These are phyloP conservation scores for Nomada fucata DNA, from an alignment of 2,888 invertebrate species.

Conservation along the genomic window DNA sequence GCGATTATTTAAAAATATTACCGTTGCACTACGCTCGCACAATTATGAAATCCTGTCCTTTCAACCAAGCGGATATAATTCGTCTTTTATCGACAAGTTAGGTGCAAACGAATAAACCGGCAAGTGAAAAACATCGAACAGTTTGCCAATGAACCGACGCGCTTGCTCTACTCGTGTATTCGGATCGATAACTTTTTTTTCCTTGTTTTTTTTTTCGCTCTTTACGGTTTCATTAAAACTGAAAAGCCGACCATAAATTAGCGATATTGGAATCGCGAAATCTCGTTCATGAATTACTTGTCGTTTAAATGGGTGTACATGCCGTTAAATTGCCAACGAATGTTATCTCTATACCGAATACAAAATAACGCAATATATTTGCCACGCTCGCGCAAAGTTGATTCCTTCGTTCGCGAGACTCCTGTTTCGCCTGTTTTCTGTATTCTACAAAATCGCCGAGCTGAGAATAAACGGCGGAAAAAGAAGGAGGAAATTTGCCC, in stretches of 20 bases:
- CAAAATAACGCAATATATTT: background rate
- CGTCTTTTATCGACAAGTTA: background rate
- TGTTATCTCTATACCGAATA: background rate
- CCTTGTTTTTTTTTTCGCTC: background rate
- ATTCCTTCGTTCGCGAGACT: background rate
- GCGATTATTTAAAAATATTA: background rate
- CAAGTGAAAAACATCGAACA: slow-evolving; percentile 19
- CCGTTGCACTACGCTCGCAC: background rate
- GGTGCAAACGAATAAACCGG: background rate
- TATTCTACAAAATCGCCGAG: background rate
- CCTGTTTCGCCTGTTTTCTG: background rate
- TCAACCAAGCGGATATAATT: slow-evolving; percentile 6
- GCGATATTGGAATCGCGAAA: slow-evolving; percentile 44
- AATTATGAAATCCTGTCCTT: slow-evolving; percentile 1
- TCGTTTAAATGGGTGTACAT: slow-evolving; percentile 42
- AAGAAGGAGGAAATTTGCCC: too few relatives aligned
- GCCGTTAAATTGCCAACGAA: slow-evolving; percentile 41
- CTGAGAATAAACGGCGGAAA: background rate
- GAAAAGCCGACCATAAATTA: slow-evolving; percentile 48
- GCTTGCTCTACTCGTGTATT: background rate
- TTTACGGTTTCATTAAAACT: slow-evolving; percentile 35
- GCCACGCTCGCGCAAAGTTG: background rate
- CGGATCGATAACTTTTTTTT: background rate
- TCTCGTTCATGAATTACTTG: slow-evolving; percentile 57
- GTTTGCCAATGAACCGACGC: background rate